Evolutionary conservation across 2,797 vertebrate species (phyloP).

Genomic region (Chelmon rostratus): DNA sequence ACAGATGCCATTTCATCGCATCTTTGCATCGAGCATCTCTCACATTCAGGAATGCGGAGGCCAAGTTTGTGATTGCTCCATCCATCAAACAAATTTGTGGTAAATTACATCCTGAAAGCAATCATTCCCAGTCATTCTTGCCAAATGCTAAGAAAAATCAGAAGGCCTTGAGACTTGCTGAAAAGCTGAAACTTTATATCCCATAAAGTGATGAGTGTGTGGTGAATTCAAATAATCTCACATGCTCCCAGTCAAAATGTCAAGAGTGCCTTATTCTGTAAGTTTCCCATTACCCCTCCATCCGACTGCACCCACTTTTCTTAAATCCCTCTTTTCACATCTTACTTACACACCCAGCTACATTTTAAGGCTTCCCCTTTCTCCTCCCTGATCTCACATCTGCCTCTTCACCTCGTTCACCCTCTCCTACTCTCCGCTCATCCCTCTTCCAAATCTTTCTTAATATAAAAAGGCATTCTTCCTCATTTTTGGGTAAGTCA

Average conservation of each 20-base stretch:
- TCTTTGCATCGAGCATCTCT: constrained; percentile 2
- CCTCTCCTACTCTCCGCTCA: constrained; percentile 18
- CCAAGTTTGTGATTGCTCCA: not conserved
- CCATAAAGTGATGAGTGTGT: constrained; percentile 7
- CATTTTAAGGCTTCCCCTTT: constrained; percentile 32
- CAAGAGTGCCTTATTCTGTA: constrained; percentile 27
- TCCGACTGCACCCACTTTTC: constrained; percentile 25
- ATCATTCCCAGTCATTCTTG: not conserved
- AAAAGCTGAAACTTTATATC: constrained; percentile 13
- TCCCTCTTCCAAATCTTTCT: constrained; percentile 33
- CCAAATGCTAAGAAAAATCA: not conserved
- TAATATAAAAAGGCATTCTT: constrained; percentile 47
- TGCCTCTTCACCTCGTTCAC: constrained; percentile 15
- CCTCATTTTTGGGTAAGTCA: constrained; percentile 36
- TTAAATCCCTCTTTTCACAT: constrained; percentile 55
- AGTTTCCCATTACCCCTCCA: constrained; percentile 8
- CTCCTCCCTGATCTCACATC: constrained; percentile 29
- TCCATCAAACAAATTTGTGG: not conserved
- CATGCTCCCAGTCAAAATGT: constrained; percentile 27
- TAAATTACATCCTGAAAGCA: not conserved
- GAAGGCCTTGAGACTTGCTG: not conserved
- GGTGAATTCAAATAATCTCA: constrained; percentile 29
- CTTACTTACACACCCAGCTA: constrained; percentile 20
- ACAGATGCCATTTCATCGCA: not conserved
- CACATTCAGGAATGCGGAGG: not conserved